Evolutionary conservation across 2,797 vertebrate species (phyloP), one percentile per base, ranked within the genome.

Genomic region (Mormyrus hasselquistii): DNA sequence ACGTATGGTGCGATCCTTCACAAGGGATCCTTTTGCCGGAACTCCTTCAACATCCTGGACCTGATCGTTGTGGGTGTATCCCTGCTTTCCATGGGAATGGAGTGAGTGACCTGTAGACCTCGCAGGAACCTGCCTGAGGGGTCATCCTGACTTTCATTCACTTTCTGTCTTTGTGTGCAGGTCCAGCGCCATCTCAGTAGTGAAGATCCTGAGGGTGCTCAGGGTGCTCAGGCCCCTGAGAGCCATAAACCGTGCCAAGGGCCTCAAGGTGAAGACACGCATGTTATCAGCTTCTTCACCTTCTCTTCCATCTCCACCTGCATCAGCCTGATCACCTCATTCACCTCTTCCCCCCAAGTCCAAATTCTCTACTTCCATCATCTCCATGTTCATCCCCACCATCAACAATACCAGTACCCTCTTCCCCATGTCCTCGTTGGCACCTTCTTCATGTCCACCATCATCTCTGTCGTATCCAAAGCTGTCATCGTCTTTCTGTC

Each of bases 11-110:
- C 98, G 7, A 96, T 99, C 92, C 96, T 99, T 89, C 99, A 99
- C 94, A 96, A 97, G 19, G 99, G 99, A 89, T 99, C 99, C 88
- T 99, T 99, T 95, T 99, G 98, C 89, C 96, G 99, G 83, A 99
- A 99, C 83, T 99, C 96, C 89, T 99, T 99, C 96, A 99, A 99
- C 92, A 98, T 99, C 87, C 95, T 99, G 0, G 99, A 99, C 92
- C 94, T 99, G 92, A 92, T 99, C 92, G 99, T 99, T 7, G 99
- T 99, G 0, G 95, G 97, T 0, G 99, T 99, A 65, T 99, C 99
- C 0, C 97, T 99, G 92, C 97, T 98, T 90, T 99, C 98, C 84
- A 97, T 97, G 96, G 96, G 97, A 89, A 96, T 98, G 1, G 95
- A 98, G 98, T 98, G 94, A 97, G 98, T 94, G 25, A 73, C 34